Evolutionary conservation across 2,888 invertebrate genomes (phyloP).

Genomic region (Capitulum mitella): DNA sequence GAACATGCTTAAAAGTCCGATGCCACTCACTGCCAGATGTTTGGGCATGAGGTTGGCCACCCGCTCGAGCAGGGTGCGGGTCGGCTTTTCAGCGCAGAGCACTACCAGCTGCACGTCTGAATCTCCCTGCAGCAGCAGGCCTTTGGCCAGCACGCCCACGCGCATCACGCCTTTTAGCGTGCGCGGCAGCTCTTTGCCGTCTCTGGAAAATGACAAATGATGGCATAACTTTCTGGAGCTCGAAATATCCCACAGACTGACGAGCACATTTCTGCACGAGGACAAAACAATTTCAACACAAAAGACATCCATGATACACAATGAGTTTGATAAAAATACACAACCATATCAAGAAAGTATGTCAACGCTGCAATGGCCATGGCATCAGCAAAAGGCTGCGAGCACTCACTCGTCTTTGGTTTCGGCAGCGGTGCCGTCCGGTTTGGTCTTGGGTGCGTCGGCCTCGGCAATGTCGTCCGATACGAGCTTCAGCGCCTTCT

Average conservation of each 20-base stretch:
- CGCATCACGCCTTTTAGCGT: constrained; percentile 94
- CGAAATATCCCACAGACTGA: no score
- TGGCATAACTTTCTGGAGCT: no score
- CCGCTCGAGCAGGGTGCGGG: constrained; percentile 70
- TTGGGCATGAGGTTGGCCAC: constrained; percentile 76
- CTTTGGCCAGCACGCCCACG: constrained; percentile 83
- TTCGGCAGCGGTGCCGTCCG: constrained; percentile 61
- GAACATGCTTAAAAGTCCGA: no score
- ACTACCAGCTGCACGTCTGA: constrained; percentile 85
- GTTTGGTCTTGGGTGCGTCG: constrained; percentile 39
- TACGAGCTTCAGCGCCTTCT: constrained; percentile 86
- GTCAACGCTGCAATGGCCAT: no score
- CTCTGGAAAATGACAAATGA: background rate
- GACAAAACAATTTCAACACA: no score
- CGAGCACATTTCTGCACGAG: no score
- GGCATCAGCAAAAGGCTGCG: no score
- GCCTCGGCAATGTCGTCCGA: constrained; percentile 75
- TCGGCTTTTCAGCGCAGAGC: constrained; percentile 89
- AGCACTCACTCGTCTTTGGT: constrained; percentile 28
- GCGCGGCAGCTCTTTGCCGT: constrained; percentile 44
- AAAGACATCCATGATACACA: no score
- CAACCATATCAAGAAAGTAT: no score
- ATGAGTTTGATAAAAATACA: no score
- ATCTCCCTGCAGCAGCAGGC: constrained; percentile 82
- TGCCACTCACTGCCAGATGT: constrained; percentile 57